Percentiles rank a stretch among this genome's conserved stretches.
These are phyloP conservation scores for Pleuronectes platessa DNA, from an alignment of 2,113 vertebrate genomes.

Conservation along the genomic window DNA sequence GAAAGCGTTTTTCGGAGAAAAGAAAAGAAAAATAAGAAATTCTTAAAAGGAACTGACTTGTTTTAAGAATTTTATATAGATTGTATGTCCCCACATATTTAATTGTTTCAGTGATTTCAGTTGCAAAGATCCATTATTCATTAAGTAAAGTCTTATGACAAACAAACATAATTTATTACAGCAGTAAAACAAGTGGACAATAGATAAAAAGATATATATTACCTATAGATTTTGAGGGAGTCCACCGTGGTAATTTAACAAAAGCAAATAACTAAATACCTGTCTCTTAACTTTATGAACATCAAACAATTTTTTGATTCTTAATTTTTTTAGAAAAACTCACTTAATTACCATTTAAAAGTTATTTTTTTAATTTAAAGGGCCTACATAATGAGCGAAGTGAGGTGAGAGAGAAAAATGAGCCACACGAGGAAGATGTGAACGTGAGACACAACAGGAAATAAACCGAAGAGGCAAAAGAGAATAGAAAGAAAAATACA, in stretches of 20 bases:
- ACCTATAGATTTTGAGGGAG: too few relatives aligned
- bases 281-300: too few relatives aligned
- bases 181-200: too few relatives aligned
- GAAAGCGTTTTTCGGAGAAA: background rate
- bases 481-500: conserved; percentile 18
- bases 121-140: too few relatives aligned
- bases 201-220: too few relatives aligned
- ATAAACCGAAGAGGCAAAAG: conserved; percentile 12
- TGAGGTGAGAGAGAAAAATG: conserved; percentile 22
- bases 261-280: too few relatives aligned
- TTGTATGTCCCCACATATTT: too few relatives aligned
- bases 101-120: too few relatives aligned
- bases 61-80: background rate
- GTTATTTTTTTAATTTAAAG: conserved; percentile 9
- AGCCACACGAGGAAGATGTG: conserved; percentile 18
- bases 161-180: too few relatives aligned
- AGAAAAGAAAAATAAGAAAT: background rate
- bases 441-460: conserved; percentile 13
- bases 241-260: too few relatives aligned
- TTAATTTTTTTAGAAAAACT: background rate
- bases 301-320: too few relatives aligned
- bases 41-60: background rate
- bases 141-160: too few relatives aligned
- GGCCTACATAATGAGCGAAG: background rate
- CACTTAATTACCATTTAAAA: background rate